Evolutionary conservation across 2,113 vertebrate species (phyloP), one percentile per base, ranked within the genome.

Genomic region (Saimiri boliviensis): DNA sequence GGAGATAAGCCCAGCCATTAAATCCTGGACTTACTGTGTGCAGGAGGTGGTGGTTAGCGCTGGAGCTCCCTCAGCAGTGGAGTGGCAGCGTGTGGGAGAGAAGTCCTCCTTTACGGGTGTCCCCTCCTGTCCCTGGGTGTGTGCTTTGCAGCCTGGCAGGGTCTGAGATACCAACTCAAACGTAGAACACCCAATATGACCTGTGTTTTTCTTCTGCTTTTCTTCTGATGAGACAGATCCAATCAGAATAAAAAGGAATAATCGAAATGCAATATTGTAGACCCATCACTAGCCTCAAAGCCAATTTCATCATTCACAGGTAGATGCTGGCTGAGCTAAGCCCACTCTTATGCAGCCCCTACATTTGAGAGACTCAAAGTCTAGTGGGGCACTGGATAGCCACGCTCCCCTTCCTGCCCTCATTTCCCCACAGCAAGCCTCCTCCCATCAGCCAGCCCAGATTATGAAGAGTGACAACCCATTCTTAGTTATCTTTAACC

Each of bases 1-100:
- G 79, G 92, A 98, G 97, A 98, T 97, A 97, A 98, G 97, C 97
- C 91, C 60, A 79, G 92, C 83, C 97, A 96, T 98, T 98, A 98
- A 98, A 97, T 96, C 97, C 42, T 84, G 92, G 91, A 95, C 95
- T 95, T 93, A 70, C 45, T 73, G 32, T 93, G 45, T 45, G 42
- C 35, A 20, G 9, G 58, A 47, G 42, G 60, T 71, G 71, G 90
- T 74, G 20, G 68, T 13, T 68, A 58, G 80, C 32, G 49, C 87
- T 1, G 4, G n/a, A 30, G 27, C 21, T 63, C 40, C 30, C 45
- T 54, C 14, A 6, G 77, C 11, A 5, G 8, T 10, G 30, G 12
- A 58, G 21, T 11, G 37, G 49, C 40, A 17, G 54, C 20, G 14
- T 68, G 21, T 20, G 42, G 66, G 73, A 92, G 71, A 56, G 49